phyloP scores from a whole-genome alignment of 2,797 vertebrate species.

The Alfaro cultratus region DNA sequence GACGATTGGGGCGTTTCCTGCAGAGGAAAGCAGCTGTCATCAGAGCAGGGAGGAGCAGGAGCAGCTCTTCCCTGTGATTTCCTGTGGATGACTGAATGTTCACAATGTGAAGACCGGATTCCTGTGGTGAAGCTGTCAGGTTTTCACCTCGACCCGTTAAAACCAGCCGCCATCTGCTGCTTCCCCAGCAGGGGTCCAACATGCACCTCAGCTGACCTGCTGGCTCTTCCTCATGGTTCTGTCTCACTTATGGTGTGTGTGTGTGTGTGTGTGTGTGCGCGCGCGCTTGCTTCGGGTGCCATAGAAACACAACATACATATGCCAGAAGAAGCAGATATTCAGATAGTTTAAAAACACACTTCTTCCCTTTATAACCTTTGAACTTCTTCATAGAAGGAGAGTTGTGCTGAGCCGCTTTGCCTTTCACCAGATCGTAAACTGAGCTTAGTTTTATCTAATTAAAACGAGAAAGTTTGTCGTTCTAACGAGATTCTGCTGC shows the following conservation, averaged over 20 bases:
- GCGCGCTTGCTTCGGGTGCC: constrained; percentile 29
- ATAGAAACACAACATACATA: constrained; percentile 56
- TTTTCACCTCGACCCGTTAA: not conserved
- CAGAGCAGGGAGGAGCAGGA: constrained; percentile 35
- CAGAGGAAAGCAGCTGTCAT: constrained; percentile 58
- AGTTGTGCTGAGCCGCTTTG: too few relatives aligned
- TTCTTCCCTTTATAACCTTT: not conserved
- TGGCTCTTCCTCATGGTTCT: constrained; percentile 30
- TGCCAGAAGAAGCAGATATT: constrained; percentile 12
- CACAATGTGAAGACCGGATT: not conserved
- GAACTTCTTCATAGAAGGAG: not conserved
- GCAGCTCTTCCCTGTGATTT: constrained; percentile 29
- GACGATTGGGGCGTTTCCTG: constrained; percentile 55
- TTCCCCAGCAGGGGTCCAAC: constrained; percentile 1
- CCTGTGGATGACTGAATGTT: constrained; percentile 35
- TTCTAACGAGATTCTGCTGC: too few relatives aligned
- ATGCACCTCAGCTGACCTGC: constrained; percentile 35
- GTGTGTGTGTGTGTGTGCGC: not conserved
- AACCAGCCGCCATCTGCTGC: not conserved
- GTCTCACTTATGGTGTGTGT: constrained; percentile 39
- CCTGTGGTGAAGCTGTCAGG: not conserved
- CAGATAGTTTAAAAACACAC: not conserved
- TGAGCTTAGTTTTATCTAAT: too few relatives aligned
- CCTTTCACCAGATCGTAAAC: too few relatives aligned
- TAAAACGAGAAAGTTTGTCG: too few relatives aligned